These are phyloP conservation scores for Eulemur mongoz DNA, from an alignment of 2,797 vertebrate species.

Conservation along the genomic window DNA sequence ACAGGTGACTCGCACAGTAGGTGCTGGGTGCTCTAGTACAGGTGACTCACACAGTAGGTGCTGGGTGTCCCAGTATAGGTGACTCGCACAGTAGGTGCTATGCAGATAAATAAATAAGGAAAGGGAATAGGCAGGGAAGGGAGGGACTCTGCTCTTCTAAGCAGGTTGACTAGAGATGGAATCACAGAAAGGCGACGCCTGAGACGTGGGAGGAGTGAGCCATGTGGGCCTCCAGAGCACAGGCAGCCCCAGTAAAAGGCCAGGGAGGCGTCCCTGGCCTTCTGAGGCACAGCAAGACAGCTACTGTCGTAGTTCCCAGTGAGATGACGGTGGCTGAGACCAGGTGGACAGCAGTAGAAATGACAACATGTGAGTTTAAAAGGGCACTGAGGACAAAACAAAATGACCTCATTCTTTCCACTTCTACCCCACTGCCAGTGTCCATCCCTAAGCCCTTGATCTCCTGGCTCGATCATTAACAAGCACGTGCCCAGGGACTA, in stretches of 20 bases:
- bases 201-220: neutral
- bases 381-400: neutral
- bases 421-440: neutral
- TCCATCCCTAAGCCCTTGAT: too few species aligned
- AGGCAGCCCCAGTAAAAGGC: neutral
- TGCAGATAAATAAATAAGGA: neutral
- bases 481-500: neutral
- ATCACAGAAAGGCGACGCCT: neutral
- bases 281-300: neutral
- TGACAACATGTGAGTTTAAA: accelerated
- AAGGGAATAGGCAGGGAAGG: neutral
- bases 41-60: too few species aligned
- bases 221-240: neutral
- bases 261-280: neutral
- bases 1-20: neutral
- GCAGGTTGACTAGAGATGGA: neutral
- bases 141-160: neutral
- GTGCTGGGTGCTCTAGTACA: too few species aligned
- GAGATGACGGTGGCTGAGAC: neutral
- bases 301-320: accelerated
- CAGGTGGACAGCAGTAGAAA: neutral
- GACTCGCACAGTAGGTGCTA: neutral
- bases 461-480: neutral
- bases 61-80: too few species aligned
- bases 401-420: neutral